A percentile compares a stretch with the other conserved stretches of the same genome.
Evolutionary conservation across 2,888 invertebrate genomes (phyloP).

Genomic region (Diaprepes abbreviatus): DNA sequence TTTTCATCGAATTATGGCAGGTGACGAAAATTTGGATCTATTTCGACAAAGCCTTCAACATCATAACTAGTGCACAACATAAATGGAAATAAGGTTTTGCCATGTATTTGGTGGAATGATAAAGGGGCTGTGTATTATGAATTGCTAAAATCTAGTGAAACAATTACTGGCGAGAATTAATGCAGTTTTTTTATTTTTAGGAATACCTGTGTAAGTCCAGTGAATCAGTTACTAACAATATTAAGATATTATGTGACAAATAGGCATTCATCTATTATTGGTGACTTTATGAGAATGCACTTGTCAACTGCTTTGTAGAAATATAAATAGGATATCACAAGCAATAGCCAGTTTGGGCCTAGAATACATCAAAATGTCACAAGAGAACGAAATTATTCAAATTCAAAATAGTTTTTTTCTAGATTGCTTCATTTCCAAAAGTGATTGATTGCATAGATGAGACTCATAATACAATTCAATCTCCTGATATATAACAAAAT

Average conservation of each 20-base stretch:
- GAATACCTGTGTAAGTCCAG: no score
- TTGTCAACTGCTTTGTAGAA: not conserved
- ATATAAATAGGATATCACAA: not conserved
- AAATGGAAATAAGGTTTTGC: no score
- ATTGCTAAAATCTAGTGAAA: no score
- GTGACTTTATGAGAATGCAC: not conserved
- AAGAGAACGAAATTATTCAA: not conserved
- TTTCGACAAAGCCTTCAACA: no score
- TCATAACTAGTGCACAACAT: no score
- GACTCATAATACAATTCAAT: constrained; percentile 25
- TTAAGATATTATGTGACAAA: not conserved
- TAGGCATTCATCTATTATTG: not conserved
- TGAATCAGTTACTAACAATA: no score
- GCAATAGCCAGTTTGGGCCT: not conserved
- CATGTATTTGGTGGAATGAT: no score
- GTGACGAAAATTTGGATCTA: no score
- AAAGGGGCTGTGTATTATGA: no score
- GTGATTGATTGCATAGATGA: constrained; percentile 26
- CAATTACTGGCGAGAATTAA: no score
- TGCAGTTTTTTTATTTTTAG: no score
- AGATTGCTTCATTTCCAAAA: constrained; percentile 11
- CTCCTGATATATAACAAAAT: constrained; percentile 12
- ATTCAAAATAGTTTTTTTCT: constrained; percentile 16
- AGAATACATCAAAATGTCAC: constrained; percentile 8
- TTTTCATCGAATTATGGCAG: no score